Conservation (phyloP, 35 echinoderm and acorn worm species). For the Patiria miniata region DNA sequence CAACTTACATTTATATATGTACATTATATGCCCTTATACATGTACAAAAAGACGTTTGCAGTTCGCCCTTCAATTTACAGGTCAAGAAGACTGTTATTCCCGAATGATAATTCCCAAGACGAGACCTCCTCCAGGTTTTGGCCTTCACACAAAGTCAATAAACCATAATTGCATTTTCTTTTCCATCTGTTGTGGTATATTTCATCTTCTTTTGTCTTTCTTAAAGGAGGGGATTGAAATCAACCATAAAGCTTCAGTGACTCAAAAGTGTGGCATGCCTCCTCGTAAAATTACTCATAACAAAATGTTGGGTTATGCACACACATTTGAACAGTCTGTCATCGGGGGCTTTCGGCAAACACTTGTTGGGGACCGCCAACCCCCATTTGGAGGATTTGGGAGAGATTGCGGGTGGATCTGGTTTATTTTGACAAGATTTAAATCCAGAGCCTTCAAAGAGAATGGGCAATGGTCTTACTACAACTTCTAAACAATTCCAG, state of each 20-base stretch:
- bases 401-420: not conserved
- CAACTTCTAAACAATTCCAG: constrained; percentile 4
- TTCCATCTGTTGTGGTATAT: not conserved
- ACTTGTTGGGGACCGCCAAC: not conserved
- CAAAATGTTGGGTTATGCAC: no score
- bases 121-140: not conserved
- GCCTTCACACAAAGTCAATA: not conserved
- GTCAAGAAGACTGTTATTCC: not conserved
- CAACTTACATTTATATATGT: no score
- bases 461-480: not conserved
- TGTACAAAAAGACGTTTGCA: no score
- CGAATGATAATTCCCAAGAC: not conserved
- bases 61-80: no score
- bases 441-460: not conserved
- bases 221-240: no score
- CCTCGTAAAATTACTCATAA: no score
- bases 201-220: not conserved
- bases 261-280: no score
- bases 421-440: constrained; percentile 15
- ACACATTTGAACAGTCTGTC: not conserved
- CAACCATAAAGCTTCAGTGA: no score
- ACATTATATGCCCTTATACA: no score
- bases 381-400: constrained; percentile 3
- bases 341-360: not conserved
- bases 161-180: not conserved